A percentile compares a stretch with the other conserved stretches of the same genome.
phyloP scores from a whole-genome alignment of 2,888 invertebrate genomes.

The Lordiphosa andalusiaca region DNA sequence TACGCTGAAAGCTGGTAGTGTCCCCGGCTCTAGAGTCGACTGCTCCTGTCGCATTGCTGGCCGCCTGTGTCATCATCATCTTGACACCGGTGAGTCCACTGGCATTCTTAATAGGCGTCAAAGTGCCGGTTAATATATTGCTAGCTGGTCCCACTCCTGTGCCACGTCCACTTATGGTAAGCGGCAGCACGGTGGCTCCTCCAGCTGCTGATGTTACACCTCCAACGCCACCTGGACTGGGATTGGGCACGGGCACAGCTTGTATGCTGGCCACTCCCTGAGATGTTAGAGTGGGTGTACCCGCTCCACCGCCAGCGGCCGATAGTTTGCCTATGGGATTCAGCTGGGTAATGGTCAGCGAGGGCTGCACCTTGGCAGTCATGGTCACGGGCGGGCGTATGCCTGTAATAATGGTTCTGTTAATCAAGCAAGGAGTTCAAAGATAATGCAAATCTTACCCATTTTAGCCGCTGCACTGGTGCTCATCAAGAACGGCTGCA shows the following conservation, averaged over 20 bases:
- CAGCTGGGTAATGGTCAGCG: conserved; percentile 79
- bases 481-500: conserved; percentile 80
- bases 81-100: conserved; percentile 78
- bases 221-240: conserved; percentile 44
- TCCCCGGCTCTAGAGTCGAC: conserved; percentile 23
- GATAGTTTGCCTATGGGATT: conserved; percentile 77
- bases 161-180: conserved; percentile 68
- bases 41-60: conserved; percentile 36
- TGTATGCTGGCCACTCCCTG: conserved; percentile 72
- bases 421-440: neutral
- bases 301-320: conserved; percentile 35
- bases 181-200: conserved; percentile 77
- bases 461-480: conserved; percentile 74
- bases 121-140: conserved; percentile 78
- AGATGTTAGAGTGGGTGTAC: conserved; percentile 46
- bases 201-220: conserved; percentile 56
- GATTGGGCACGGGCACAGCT: conserved; percentile 56
- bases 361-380: conserved; percentile 79
- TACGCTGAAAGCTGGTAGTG: conserved; percentile 68
- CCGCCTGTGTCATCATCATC: conserved; percentile 76
- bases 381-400: conserved; percentile 79
- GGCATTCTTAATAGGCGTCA: conserved; percentile 78
- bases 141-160: conserved; percentile 63
- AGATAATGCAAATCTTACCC: conserved; percentile 54
- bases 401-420: conserved; percentile 38